Percentiles rank a stretch among this genome's conserved stretches.
Conservation (phyloP, 2,888 invertebrate genomes). For the Watsonalla binaria region DNA sequence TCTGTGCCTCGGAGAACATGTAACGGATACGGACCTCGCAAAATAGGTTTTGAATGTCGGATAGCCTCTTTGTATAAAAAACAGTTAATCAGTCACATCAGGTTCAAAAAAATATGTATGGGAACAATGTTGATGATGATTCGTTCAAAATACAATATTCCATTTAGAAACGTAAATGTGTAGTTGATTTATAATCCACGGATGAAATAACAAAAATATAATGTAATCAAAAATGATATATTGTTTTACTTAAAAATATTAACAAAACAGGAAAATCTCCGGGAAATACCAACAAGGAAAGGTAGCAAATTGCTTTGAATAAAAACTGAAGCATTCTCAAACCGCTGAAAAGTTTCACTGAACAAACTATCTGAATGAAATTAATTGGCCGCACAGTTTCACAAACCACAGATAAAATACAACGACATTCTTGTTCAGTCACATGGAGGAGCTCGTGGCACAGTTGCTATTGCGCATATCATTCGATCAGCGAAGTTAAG, state of each 20-base stretch:
- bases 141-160: no score
- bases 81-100: no score
- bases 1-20: no score
- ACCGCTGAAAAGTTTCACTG: constrained; percentile 44
- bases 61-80: no score
- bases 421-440: no score
- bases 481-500: no score
- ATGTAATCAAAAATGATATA: not conserved
- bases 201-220: not conserved
- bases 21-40: no score
- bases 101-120: no score
- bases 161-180: not conserved
- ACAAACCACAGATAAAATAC: not conserved
- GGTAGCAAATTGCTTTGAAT: constrained; percentile 9
- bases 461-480: no score
- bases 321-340: constrained; percentile 31
- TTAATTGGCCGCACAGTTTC: constrained; percentile 26
- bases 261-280: not conserved
- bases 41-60: no score
- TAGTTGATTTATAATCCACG: not conserved
- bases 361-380: constrained; percentile 47
- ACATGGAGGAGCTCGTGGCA: no score
- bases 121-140: no score
- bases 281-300: not conserved
- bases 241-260: not conserved